Evolutionary conservation across 2,797 vertebrate genomes (phyloP).

Genomic region (Pseudochirops cupreus): DNA sequence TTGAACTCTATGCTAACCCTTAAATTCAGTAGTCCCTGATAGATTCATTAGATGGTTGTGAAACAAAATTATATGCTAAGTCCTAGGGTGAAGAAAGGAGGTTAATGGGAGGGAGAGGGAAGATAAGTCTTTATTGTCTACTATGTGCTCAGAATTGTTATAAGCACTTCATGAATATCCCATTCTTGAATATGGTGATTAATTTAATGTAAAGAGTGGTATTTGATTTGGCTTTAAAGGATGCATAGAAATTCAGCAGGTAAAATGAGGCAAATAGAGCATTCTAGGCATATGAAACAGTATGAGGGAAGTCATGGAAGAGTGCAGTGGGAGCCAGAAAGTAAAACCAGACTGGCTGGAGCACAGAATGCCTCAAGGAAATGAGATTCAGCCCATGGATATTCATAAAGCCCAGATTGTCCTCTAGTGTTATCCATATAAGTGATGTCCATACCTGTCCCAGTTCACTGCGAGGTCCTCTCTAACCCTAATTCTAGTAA

Average conservation of each 20-base stretch:
- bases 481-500: not conserved
- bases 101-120: not conserved
- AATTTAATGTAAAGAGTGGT: not conserved
- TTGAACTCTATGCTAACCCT: not conserved
- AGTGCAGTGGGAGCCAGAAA: not conserved
- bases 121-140: not conserved
- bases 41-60: not conserved
- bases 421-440: not conserved
- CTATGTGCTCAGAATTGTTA: not conserved
- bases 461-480: not conserved
- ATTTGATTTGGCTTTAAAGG: not conserved
- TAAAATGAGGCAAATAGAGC: not conserved
- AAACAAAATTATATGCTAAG: not conserved
- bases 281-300: not conserved
- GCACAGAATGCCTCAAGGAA: no score
- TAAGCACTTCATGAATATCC: not conserved
- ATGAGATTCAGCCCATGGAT: not conserved
- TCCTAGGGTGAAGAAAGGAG: not conserved
- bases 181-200: not conserved
- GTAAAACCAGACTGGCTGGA: not conserved
- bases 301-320: not conserved
- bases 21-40: not conserved
- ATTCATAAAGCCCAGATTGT: not conserved
- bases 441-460: not conserved
- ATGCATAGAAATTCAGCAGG: not conserved